These are phyloP conservation scores for Drosophila nr. perissopoda DNA, from an alignment of 2,888 invertebrate genomes.

Conservation along the genomic window DNA sequence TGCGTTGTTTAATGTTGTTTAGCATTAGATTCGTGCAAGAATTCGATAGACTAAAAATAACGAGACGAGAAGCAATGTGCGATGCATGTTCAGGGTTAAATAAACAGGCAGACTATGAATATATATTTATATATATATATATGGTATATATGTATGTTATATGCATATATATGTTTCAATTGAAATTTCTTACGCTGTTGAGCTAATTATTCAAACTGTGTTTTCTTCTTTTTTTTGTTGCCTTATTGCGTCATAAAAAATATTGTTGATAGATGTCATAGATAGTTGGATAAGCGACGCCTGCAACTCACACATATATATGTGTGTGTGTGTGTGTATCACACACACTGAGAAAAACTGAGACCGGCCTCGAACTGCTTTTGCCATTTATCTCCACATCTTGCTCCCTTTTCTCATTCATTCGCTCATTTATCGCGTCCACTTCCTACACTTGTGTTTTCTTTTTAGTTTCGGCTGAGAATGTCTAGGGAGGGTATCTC, in stretches of 20 bases:
- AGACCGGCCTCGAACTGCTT: constrained; percentile 62
- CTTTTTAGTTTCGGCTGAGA: constrained; percentile 7
- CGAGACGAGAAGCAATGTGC: constrained; percentile 40
- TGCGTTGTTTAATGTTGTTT: constrained; percentile 48
- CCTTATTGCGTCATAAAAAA: constrained; percentile 72
- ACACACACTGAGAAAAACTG: constrained; percentile 14
- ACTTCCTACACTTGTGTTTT: constrained; percentile 53
- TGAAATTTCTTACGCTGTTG: constrained; percentile 33
- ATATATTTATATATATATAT: constrained; percentile 8
- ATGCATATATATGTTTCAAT: constrained; percentile 17
- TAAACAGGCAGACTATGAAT: constrained; percentile 24
- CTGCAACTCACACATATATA: constrained; percentile 21
- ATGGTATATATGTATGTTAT: constrained; percentile 9
- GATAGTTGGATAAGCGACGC: constrained; percentile 65
- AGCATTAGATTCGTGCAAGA: constrained; percentile 62
- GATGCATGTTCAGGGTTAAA: constrained; percentile 70
- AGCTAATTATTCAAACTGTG: constrained; percentile 59
- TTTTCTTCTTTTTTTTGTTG: constrained; percentile 22
- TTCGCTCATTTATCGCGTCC: constrained; percentile 43
- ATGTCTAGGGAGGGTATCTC: neutral
- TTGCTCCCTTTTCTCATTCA: constrained; percentile 10
- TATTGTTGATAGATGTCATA: constrained; percentile 58
- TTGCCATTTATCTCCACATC: constrained; percentile 23
- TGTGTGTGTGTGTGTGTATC: neutral
- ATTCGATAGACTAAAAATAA: constrained; percentile 44